Evolutionary conservation across 2,888 invertebrate species (phyloP), one percentile per base, ranked within the genome.

Genomic region (Eucera pruinosa): DNA sequence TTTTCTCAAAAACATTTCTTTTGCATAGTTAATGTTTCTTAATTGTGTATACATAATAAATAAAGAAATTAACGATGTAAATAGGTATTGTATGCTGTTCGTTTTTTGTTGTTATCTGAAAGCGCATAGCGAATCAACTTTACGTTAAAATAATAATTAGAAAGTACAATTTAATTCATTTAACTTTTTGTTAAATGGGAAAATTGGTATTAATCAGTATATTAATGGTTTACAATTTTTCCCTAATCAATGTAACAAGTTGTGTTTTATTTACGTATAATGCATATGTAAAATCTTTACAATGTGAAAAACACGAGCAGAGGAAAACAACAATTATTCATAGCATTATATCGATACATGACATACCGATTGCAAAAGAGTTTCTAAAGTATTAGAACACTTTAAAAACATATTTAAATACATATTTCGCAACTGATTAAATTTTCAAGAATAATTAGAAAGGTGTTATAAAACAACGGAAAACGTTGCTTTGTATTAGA

Each of bases 291-390:
- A 64, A 62, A 27, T 11, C 2, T 45, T 54, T 43, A 30, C 25
- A 6, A 15, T 6, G 1, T 18, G 2, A 13, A 41, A 52, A 36
- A 57, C 4, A n/a, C 11, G 9, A 27, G 11, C 50, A 52, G 36
- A 13, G 18, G 18, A 58, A 67, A 72, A 58, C 33, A 61, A 33
- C 64, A 80, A 69, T 74, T 57, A 50, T 50, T 45, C 9, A 23
- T 5, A n/a, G 5, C 20, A 36, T 30, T 13, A 13, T 20, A 20
- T 64, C 45, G 45, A 41, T 65, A 64, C 20, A n/a, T n/a, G n/a
- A n/a, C n/a, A n/a, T n/a, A n/a, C n/a, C n/a, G n/a, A n/a, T n/a
- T n/a, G 33, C 3, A 33, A 18, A 43, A 1, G 6, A 27, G 11
- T 39, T 20, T n/a, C 30, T n/a, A 7, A 15, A 30, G n/a, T 2